Percentiles rank a stretch among this genome's conserved stretches.
phyloP scores from a whole-genome alignment of 2,797 vertebrate species.

The Vultur gryphus region DNA sequence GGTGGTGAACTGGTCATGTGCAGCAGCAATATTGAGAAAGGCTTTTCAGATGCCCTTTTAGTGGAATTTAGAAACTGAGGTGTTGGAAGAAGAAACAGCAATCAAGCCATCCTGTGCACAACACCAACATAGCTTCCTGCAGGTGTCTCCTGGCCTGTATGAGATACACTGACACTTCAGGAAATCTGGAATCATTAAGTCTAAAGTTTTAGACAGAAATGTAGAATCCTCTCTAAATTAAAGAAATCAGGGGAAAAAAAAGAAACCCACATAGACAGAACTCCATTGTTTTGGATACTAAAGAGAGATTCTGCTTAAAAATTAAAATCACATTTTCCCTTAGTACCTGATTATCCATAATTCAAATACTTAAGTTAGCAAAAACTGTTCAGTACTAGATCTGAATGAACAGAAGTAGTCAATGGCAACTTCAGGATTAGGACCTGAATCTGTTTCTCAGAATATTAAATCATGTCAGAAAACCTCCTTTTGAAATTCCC shows the following conservation, averaged over 20 bases:
- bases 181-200: not conserved
- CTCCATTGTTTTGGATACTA: not conserved
- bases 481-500: not conserved
- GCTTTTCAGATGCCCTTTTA: not conserved
- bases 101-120: not conserved
- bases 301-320: not conserved
- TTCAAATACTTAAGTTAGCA: not conserved
- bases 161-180: not conserved
- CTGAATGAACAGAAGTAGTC: not conserved
- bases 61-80: not conserved
- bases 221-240: not conserved
- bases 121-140: not conserved
- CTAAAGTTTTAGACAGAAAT: not conserved
- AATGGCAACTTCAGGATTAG: slow-evolving; percentile 11
- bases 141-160: not conserved
- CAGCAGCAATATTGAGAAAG: not conserved
- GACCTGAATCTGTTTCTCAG: not conserved
- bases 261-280: not conserved
- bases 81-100: not conserved
- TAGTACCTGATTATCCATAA: not conserved
- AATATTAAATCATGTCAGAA: not conserved
- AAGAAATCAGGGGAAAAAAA: not conserved
- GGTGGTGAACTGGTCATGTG: not conserved
- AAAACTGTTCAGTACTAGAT: not conserved
- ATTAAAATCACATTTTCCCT: not conserved